Base-by-base conservation (phyloP, 2,888 invertebrate genomes). In the Gandaritis pyraliata region DNA sequence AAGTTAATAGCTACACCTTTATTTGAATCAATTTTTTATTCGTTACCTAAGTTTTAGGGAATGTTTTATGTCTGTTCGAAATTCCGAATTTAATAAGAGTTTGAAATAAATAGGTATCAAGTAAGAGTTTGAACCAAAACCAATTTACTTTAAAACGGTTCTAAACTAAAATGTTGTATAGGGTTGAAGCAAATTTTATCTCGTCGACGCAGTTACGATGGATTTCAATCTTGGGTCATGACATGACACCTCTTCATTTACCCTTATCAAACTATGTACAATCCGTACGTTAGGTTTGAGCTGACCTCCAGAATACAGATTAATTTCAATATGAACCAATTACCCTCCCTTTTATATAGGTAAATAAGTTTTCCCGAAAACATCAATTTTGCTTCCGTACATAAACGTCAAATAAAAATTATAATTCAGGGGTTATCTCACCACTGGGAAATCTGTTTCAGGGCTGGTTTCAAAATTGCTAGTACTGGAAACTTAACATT, bases 381-480 rank as follows among this genome's bases (percentile, higher is more conserved):
- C 45, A 54, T 39, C 38, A 49, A 53, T 58, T 58, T 53, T 15
- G 8, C 15, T 39, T n/a, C 39, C 46, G 33, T 51, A 55, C 48
- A 45, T 58, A 53, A 50, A 47, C 43, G 29, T 29, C 49, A 47
- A 55, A 48, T 51, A 52, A 63, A 63, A 63, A 59, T 59, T 63
- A 47, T 51, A 58, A 51, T 54, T 33, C 62, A 23, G 47, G 39
- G 54, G 55, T 63, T 59, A 63, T 63, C 30, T 43, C 51, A 47
- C 63, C 58, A 13, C 36, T 16, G 63, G 63, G 58, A 63, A 63
- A 63, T 63, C 63, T 43, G 58, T 46, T 58, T 50, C 41, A 18
- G 48, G 47, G 23, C 51, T 15, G 18, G 55, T 59, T 60, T 54
- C 49, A 45, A 45, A 36, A 38, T 49, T 48, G 47, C 60, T 60